Evolutionary conservation across 2,888 invertebrate genomes (phyloP), one percentile per base, ranked within the genome.

Genomic region (Leucophenga montana): DNA sequence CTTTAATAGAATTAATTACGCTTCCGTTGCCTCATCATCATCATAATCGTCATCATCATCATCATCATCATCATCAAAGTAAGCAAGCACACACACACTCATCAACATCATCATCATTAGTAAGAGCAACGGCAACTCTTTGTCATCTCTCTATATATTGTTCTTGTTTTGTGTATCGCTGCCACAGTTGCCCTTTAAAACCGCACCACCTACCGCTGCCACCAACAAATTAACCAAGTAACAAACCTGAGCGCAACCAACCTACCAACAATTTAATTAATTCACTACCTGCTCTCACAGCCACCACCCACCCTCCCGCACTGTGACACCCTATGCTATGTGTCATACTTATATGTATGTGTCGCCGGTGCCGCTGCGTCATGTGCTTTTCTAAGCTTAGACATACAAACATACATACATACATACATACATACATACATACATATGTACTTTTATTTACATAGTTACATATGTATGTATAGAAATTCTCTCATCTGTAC

Each of bases 401-500:
- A 31, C 31, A 31, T 13, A 22, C 57, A 57, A n/a, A 57, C 14
- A 5, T 44, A 54, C 27, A 70, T 11, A 22, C 56, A 56, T 18
- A 20, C 20, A 56, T 64, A 33, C 8, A 8, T 39, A 14, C 31
- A 50, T 48, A 48, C 20, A 50, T 20, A 33, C 14, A 18, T 44
- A 44, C 48, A 5, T 18, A 44, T 50, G n/a, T 44, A 27, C 53
- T 3, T 27, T 27, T 27, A 27, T 27, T 3, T 46, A 56, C 31
- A 70, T 13, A 31, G 2, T 27, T 20, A 33, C 16, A 18, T 44
- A 44, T 20, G 18, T 18, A 44, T 50, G 18, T 44, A 27, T 50
- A 57, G 57, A n/a, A 57, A 75, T 73, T 8, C 39, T 39, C 39
- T 39, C 39, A 39, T 39, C 39, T 39, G 3, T 39, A 11, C 39